Conservation (phyloP, 2,797 vertebrate genomes). For the Rhincodon typus region DNA sequence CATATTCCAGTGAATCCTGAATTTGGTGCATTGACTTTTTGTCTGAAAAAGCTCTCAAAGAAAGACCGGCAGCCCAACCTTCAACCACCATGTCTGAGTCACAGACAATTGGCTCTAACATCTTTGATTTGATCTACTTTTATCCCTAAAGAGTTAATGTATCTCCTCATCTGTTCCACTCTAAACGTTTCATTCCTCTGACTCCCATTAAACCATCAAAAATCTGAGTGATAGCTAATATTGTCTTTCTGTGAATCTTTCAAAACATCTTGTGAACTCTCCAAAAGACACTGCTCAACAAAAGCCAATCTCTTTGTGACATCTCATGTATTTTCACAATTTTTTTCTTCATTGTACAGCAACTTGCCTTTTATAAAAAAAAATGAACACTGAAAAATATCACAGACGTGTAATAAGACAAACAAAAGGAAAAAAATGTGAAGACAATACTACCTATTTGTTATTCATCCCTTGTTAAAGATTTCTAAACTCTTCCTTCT, state of each 20-base stretch:
- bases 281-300: not conserved
- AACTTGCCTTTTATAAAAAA: not conserved
- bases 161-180: not conserved
- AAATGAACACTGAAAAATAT: not conserved
- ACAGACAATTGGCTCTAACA: not conserved
- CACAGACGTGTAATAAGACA: not conserved
- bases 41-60: not conserved
- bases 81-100: not conserved
- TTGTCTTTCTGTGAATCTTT: not conserved
- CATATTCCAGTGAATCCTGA: no score
- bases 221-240: not conserved
- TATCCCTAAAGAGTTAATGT: not conserved
- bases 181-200: not conserved
- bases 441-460: not conserved
- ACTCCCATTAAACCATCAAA: not conserved
- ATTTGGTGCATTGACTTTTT: not conserved
- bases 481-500: not conserved
- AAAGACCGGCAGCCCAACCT: no score
- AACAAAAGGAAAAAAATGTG: not conserved
- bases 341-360: not conserved
- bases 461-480: not conserved
- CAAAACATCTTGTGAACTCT: not conserved
- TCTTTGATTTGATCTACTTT: not conserved
- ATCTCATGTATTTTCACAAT: not conserved
- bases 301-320: not conserved